Base-by-base conservation (phyloP, 1,140 invertebrate species). In the Meteorus sp. region DNA sequence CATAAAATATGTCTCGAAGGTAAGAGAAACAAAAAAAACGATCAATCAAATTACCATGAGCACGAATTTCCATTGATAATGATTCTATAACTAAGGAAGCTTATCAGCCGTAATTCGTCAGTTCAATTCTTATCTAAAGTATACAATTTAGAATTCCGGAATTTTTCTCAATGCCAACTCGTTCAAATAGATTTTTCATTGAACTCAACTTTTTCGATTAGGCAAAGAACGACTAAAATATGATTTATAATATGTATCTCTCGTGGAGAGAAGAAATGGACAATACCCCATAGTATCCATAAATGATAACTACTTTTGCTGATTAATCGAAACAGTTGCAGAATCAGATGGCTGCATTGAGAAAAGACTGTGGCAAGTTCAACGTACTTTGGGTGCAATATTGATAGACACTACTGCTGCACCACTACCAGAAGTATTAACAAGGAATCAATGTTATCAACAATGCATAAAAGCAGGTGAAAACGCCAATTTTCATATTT, bases 1-100 rank as follows among this genome's bases (percentile, higher is more conserved):
- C 73, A 78, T 2, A 59, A 67, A 48, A 71, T 77, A 17, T 76
- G 73, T 47, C 19, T 74, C 7, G 69, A 61, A 68, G 75, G 74
- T 73, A 64, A 33, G 15, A 27, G 17, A 58, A 39, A 39, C 29
- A n/a, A 15, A 17, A 45, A 22, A 19, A 45, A 15, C 7, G 7
- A 20, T 23, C 22, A 19, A 17, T 45, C 4, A 19, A 23, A 2
- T 45, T 20, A 45, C 7, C 19, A 3, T 45, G n/a, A 17, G n/a
- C n/a, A n/a, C n/a, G n/a, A n/a, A n/a, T n/a, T n/a, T n/a, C n/a
- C n/a, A n/a, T n/a, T n/a, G n/a, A n/a, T n/a, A n/a, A n/a, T n/a
- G n/a, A n/a, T n/a, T n/a, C n/a, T n/a, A n/a, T n/a, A n/a, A n/a
- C n/a, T n/a, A n/a, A n/a, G n/a, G n/a, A n/a, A n/a, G n/a, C n/a